Evolutionary conservation across 2,113 vertebrate genomes (phyloP).

Genomic region (Sapayoa aenigma): DNA sequence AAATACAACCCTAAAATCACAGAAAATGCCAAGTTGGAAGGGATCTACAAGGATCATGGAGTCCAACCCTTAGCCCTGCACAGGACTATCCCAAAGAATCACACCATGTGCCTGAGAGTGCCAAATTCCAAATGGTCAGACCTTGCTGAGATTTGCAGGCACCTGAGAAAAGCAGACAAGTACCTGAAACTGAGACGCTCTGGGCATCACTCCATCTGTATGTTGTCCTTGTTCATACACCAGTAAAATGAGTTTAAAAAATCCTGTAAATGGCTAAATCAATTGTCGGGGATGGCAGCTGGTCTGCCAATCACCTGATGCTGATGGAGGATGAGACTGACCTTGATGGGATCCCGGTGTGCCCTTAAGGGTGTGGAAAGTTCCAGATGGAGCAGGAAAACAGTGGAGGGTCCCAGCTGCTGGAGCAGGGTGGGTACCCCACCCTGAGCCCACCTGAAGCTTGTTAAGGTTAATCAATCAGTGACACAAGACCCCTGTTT

Average conservation of each 20-base stretch:
- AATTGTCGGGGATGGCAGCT: no score
- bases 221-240: neutral
- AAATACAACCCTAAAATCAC: neutral
- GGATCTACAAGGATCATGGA: neutral
- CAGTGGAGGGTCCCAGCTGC: no score
- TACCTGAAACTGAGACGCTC: accelerated
- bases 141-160: neutral
- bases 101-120: neutral
- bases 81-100: neutral
- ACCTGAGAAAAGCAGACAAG: neutral
- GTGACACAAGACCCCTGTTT: no score
- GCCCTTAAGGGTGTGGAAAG: no score
- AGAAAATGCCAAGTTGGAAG: neutral
- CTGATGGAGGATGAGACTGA: no score
- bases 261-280: neutral
- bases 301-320: no score
- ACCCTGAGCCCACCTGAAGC: no score
- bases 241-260: neutral
- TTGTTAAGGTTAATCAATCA: no score
- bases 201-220: neutral
- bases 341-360: no score
- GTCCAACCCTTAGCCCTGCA: neutral
- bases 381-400: no score
- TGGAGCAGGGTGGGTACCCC: no score
- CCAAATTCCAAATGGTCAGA: neutral